Base-by-base conservation (phyloP, 2,797 vertebrate genomes). In the Chrosomus eos region DNA sequence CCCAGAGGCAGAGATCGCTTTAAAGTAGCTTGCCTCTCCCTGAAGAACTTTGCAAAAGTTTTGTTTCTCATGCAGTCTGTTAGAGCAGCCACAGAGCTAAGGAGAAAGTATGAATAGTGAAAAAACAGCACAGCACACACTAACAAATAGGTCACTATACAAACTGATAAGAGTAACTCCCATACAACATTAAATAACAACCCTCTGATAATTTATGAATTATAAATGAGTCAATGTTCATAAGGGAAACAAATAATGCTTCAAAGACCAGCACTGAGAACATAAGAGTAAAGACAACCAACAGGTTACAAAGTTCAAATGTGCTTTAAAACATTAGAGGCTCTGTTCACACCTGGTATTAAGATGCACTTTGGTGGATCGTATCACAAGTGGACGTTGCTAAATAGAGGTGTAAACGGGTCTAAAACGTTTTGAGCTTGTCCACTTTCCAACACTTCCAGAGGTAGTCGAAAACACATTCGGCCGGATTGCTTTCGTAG, bases 51-150 rank as follows among this genome's bases (percentile, higher is more conserved):
- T 0, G 96, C 96, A 91, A 97, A 93, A 11, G 95, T 92, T 89
- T 97, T 96, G 91, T 96, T 96, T 90, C 95, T 95, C 97, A 98
- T 97, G 91, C 97, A 98, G 23, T 98, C 97, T 0, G 97, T 97
- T 82, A 99, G 89, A 0, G 96, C 95, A 0, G 95, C 96, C 53
- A 99, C 97, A 0, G 98, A 99, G 89, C 98, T 98, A 89, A 0
- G 86, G 28, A 74, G 16, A 73, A 26, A 83, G 19, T 36, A 55
- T 70, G 18, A 38, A 73, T 9, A 3, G 72, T 75, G 16, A 83
- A 83, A 76, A 28, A 64, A 64, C 26, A 31, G 26, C 19, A 48
- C 19, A 28, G 16, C 62, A 81, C 36, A 78, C 23, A 38, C 53
- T 58, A 48, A 58, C 40, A 82, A 45, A 76, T 71, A 64, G 21